These are phyloP conservation scores for Coelopa pilipes DNA, from an alignment of 2,888 invertebrate genomes.

Conservation along the genomic window DNA sequence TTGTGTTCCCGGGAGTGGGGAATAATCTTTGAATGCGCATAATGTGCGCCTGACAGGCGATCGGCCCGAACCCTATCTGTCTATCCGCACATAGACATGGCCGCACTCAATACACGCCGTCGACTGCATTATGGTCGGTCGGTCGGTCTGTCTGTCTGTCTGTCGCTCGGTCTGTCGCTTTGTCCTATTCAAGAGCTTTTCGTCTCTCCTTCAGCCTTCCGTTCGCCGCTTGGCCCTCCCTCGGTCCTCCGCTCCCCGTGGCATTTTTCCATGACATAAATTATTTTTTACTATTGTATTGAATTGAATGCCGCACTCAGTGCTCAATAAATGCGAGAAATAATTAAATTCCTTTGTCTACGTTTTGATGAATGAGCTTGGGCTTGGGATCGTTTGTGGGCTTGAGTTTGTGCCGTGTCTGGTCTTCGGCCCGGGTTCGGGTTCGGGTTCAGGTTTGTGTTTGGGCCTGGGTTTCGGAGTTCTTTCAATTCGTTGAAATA, in stretches of 20 bases:
- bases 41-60: slow-evolving; percentile 34
- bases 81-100: not conserved
- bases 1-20: slow-evolving; percentile 22
- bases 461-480: not conserved
- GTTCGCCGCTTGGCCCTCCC: not conserved
- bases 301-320: slow-evolving; percentile 3
- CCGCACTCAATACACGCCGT: too few species aligned
- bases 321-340: slow-evolving; percentile 18
- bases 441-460: slow-evolving; percentile 1
- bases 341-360: slow-evolving; percentile 23
- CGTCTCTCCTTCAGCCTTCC: not conserved
- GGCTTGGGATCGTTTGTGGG: not conserved
- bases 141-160: not conserved
- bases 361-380: not conserved
- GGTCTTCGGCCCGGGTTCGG: not conserved
- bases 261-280: not conserved
- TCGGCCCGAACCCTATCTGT: slow-evolving; percentile 10
- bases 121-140: slow-evolving; percentile 3
- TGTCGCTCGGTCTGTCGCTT: not conserved
- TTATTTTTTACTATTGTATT: not conserved
- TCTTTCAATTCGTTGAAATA: too few species aligned
- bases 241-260: not conserved
- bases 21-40: slow-evolving; percentile 33
- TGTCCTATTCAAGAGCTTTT: not conserved
- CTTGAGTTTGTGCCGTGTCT: slow-evolving; percentile 7